Evolutionary conservation across 2,888 invertebrate genomes (phyloP).

Genomic region (Drosophila tripunctata): DNA sequence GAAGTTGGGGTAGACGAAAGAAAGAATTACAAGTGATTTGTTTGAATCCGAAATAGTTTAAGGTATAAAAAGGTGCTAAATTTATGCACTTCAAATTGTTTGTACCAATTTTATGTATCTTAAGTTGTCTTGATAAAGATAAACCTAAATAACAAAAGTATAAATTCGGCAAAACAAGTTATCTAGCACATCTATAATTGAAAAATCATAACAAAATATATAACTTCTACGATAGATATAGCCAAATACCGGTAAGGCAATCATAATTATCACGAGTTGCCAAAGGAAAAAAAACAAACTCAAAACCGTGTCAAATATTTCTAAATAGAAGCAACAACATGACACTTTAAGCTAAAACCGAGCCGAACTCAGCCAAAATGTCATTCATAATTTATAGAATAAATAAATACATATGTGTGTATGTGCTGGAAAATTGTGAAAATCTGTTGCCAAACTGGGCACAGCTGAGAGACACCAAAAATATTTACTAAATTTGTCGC

Average conservation of each 20-base stretch:
- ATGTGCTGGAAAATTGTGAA: constrained; percentile 9
- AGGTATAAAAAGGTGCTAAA: no score
- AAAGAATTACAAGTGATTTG: no score
- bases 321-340: constrained; percentile 67
- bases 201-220: no score
- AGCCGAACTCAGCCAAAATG: constrained; percentile 51
- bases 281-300: constrained; percentile 53
- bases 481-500: constrained; percentile 80
- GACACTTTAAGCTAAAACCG: constrained; percentile 66
- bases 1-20: no score
- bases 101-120: no score
- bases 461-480: constrained; percentile 60
- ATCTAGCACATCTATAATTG: no score
- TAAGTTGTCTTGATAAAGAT: no score
- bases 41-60: no score
- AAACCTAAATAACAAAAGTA: no score
- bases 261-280: constrained; percentile 47
- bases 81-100: no score
- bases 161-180: no score
- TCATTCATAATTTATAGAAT: constrained; percentile 69
- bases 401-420: constrained; percentile 21
- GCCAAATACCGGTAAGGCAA: constrained; percentile 41
- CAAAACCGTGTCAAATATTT: constrained; percentile 78
- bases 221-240: no score
- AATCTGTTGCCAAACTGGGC: constrained; percentile 39